Conservation (phyloP, 2,888 invertebrate species). For the Tetheella fluctuosa region DNA sequence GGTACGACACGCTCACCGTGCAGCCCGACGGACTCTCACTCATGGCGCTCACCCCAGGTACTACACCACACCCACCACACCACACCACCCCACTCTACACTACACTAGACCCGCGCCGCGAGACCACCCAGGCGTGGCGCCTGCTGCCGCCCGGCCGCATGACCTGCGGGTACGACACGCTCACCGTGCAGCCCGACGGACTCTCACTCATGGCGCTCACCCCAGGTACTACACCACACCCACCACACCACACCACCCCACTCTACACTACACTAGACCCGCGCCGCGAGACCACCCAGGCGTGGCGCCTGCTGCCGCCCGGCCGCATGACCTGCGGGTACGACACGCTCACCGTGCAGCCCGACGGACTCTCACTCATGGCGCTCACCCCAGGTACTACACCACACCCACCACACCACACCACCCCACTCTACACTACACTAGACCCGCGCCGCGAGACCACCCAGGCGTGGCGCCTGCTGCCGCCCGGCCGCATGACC, state of each 20-base stretch:
- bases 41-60: slow-evolving; percentile 80
- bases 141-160: slow-evolving; percentile 88
- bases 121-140: slow-evolving; percentile 95
- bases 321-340: slow-evolving; percentile 94
- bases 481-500: slow-evolving; percentile 91
- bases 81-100: no score
- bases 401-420: no score
- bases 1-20: slow-evolving; percentile 94
- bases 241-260: no score
- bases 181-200: slow-evolving; percentile 88
- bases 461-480: slow-evolving; percentile 93
- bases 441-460: slow-evolving; percentile 90
- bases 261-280: slow-evolving; percentile 79
- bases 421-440: no score
- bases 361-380: slow-evolving; percentile 78
- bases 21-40: slow-evolving; percentile 76
- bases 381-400: slow-evolving; percentile 78
- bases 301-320: slow-evolving; percentile 88
- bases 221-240: no score
- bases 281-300: slow-evolving; percentile 94
- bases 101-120: slow-evolving; percentile 88
- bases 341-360: slow-evolving; percentile 92
- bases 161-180: slow-evolving; percentile 93
- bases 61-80: no score
- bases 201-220: slow-evolving; percentile 82